Evolutionary conservation across 1,140 invertebrate genomes (phyloP).

Genomic region (Cyphomyrmex costatus): DNA sequence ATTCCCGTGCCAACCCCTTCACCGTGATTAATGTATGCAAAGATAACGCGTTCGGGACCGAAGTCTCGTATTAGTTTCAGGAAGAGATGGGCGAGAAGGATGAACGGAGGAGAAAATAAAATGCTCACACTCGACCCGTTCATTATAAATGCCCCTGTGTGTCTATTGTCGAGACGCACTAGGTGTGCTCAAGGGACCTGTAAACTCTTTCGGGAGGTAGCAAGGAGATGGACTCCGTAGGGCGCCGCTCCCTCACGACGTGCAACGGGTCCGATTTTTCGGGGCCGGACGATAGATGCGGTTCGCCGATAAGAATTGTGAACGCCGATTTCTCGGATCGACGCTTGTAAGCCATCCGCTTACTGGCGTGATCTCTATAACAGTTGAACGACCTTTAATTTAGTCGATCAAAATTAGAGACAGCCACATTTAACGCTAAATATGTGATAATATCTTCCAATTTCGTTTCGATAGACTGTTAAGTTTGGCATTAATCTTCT

Average conservation of each 20-base stretch:
- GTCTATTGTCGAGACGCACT: constrained; percentile 72
- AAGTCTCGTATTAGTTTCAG: constrained; percentile 69
- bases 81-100: constrained; percentile 15
- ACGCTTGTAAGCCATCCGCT: constrained; percentile 66
- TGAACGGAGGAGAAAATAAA: constrained; percentile 58
- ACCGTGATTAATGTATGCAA: constrained; percentile 77
- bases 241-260: constrained; percentile 66
- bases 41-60: constrained; percentile 69
- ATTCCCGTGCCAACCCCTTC: constrained; percentile 76
- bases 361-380: constrained; percentile 56
- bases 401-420: constrained; percentile 5
- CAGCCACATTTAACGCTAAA: background rate
- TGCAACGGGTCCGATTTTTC: constrained; percentile 63
- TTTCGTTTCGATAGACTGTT: background rate
- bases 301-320: constrained; percentile 66
- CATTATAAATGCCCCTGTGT: constrained; percentile 77
- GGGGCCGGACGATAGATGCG: constrained; percentile 62
- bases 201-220: constrained; percentile 70
- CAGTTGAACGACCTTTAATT: constrained; percentile 1
- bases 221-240: constrained; percentile 70
- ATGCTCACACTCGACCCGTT: constrained; percentile 61
- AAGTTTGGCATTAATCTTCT: background rate
- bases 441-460: constrained; percentile 3
- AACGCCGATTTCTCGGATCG: constrained; percentile 72
- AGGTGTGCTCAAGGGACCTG: constrained; percentile 66